These are phyloP conservation scores for Phrynocephalus versicolor DNA, from an alignment of 2,113 vertebrate genomes.

Conservation along the genomic window DNA sequence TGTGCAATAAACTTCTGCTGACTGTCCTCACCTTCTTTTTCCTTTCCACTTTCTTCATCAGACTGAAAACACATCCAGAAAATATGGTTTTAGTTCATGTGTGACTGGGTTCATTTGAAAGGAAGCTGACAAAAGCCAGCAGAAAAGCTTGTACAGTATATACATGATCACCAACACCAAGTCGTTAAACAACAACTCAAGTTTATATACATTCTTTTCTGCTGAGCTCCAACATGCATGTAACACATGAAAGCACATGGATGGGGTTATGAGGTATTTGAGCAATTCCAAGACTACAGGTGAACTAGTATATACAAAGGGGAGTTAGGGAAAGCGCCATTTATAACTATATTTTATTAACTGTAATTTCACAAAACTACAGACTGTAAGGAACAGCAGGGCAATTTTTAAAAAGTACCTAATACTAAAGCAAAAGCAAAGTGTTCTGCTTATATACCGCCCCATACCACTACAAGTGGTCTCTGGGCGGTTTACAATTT, in stretches of 20 bases:
- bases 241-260: background rate
- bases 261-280: too few species aligned
- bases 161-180: background rate
- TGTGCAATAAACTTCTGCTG: slow-evolving; percentile 91
- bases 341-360: too few species aligned
- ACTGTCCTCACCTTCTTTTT: slow-evolving; percentile 83
- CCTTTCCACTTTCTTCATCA: slow-evolving; percentile 82
- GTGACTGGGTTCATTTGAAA: accelerated
- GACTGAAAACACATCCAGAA: slow-evolving; percentile 64
- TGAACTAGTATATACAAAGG: background rate
- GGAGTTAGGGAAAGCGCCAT: background rate
- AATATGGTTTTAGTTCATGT: background rate
- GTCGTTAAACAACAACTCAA: background rate
- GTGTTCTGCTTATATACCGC: too few species aligned
- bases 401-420: background rate
- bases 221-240: background rate
- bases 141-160: background rate
- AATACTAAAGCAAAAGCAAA: too few species aligned
- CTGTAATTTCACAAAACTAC: background rate
- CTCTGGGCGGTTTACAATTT: too few species aligned
- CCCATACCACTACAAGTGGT: too few species aligned
- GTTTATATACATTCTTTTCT: background rate
- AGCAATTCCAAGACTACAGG: background rate
- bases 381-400: background rate
- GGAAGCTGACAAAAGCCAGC: background rate